Conservation (phyloP, 2,888 invertebrate genomes). For the Seira ritae region DNA sequence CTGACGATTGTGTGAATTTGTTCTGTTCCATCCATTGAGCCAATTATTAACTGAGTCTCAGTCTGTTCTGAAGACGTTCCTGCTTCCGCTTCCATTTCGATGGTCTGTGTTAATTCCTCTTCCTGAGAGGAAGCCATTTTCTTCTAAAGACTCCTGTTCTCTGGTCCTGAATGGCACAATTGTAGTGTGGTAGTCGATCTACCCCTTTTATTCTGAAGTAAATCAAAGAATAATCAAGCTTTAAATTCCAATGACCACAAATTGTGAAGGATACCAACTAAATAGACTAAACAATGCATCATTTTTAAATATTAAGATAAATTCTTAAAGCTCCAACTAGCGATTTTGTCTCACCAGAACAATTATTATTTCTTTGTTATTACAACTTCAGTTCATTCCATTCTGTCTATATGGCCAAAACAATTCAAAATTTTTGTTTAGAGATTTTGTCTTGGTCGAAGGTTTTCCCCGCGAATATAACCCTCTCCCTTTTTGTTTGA, state of each 20-base stretch:
- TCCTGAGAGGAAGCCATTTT: neutral
- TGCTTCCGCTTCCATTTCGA: slow-evolving; percentile 14
- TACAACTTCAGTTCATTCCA: too few relatives aligned
- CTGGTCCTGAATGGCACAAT: neutral
- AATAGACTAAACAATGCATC: neutral
- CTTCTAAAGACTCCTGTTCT: neutral
- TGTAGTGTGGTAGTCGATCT: neutral
- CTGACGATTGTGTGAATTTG: neutral
- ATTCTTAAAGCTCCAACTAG: too few relatives aligned
- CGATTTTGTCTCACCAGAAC: too few relatives aligned
- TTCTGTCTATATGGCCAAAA: neutral
- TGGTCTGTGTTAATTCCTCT: slow-evolving; percentile 19
- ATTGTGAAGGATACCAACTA: neutral
- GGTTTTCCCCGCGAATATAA: slow-evolving; percentile 12
- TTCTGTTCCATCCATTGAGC: slow-evolving; percentile 3
- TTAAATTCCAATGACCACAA: neutral
- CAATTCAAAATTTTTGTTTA: slow-evolving; percentile 12
- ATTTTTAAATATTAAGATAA: too few relatives aligned
- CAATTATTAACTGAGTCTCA: neutral
- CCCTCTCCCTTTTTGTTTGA: slow-evolving; percentile 1
- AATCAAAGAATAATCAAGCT: neutral
- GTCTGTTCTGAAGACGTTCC: too few relatives aligned
- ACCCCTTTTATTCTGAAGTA: neutral
- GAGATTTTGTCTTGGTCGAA: too few relatives aligned
- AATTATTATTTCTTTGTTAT: too few relatives aligned